These are phyloP conservation scores for Polyodon spathula DNA, from an alignment of 2,113 vertebrate species.

Conservation along the genomic window DNA sequence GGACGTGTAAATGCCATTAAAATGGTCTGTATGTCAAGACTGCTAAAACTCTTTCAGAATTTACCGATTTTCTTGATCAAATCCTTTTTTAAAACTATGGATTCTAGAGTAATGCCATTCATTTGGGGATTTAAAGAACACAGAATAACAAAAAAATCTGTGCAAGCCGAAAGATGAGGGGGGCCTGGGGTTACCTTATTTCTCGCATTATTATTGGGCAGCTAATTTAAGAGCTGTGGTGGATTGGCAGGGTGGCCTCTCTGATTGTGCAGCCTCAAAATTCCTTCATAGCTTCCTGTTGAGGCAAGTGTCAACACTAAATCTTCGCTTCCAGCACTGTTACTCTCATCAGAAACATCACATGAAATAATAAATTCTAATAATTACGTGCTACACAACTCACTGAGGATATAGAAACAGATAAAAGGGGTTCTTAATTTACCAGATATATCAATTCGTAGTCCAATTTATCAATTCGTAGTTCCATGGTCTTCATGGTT, in stretches of 20 bases:
- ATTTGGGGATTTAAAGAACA: constrained; percentile 10
- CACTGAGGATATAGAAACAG: too few species aligned
- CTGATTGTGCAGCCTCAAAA: not conserved
- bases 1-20: constrained; percentile 17
- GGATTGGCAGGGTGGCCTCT: constrained; percentile 1
- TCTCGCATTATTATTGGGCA: not conserved
- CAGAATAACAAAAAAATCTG: constrained; percentile 11
- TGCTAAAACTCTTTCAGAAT: constrained; percentile 12
- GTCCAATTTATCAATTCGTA: too few species aligned
- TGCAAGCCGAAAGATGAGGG: not conserved
- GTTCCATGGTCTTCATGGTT: too few species aligned
- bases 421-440: too few species aligned
- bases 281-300: constrained; percentile 8
- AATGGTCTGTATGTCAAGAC: constrained; percentile 12
- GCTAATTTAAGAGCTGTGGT: not conserved
- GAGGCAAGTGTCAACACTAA: not conserved
- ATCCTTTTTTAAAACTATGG: constrained; percentile 5
- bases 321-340: not conserved
- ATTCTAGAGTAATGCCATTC: constrained; percentile 14
- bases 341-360: not conserved
- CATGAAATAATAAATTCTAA: too few species aligned
- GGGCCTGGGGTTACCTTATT: not conserved
- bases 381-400: too few species aligned
- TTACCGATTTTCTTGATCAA: not conserved
- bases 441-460: too few species aligned